Base-by-base conservation (phyloP, 1,140 invertebrate species). In the Saccostrea glomerata region DNA sequence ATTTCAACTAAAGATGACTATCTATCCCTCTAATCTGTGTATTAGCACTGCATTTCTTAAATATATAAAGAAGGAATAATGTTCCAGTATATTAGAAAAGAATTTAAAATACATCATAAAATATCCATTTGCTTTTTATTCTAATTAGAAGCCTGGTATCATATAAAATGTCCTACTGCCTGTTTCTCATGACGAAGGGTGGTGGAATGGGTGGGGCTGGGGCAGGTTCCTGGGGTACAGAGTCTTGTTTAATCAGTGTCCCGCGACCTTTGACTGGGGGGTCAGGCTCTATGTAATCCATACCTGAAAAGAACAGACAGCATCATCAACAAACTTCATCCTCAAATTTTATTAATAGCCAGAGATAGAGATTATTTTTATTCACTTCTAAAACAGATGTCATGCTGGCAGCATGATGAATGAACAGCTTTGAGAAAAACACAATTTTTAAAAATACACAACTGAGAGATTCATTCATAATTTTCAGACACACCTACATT, bases 161-260 rank as follows among this genome's bases (percentile, higher is more conserved):
- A 47, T 47, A 47, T 47, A 9, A 47, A 47, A 47, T 47, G 1
- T 47, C 47, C 47, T 47, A 84, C 82, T 84, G n/a, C 54, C n/a
- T 82, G 40, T 82, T 23, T 84, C 82, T 17, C n/a, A 84, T 23
- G 47, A 84, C 82, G 12, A 12, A 20, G 12, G 25, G 25, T 5
- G 73, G 73, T 13, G 82, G 82, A 55, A 84, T 25, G 40, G 82
- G 82, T 30, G 82, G 82, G 40, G 82, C 82, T 0, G 40, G 82
- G 40, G 82, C 82, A 0, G 40, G 82, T n/a, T 84, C 82, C 82
- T 55, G 82, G 6, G 82, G 82, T 1, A 84, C 30, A 7, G 82
- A 84, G 20, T 54, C 54, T 84, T 84, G 82, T 84, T 15, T 55
- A 17, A 55, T 56, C 82, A 84, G 9, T 23, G 23, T 36, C 11